Evolutionary conservation across 2,113 vertebrate species (phyloP).

Genomic region (Eleginops maclovinus): DNA sequence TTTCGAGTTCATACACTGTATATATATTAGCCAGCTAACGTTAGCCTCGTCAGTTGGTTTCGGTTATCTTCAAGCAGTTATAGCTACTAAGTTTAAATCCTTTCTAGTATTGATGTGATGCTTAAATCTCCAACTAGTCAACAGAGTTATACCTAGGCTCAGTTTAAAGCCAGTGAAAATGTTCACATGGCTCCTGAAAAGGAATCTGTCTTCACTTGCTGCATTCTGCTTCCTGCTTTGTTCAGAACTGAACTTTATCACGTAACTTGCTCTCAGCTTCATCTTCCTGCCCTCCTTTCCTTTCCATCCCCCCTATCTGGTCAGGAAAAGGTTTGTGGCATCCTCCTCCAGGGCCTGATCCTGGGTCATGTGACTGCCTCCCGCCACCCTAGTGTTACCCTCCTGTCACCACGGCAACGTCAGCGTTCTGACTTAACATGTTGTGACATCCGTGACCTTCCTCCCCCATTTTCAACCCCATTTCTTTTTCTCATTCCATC

Average conservation of each 20-base stretch:
- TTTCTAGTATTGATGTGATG: neutral
- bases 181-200: neutral
- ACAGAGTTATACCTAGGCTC: neutral
- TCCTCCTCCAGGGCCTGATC: constrained; percentile 53
- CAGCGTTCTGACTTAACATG: constrained; percentile 68
- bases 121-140: neutral
- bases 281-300: constrained; percentile 29
- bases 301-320: constrained; percentile 22
- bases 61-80: neutral
- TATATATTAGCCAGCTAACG: neutral
- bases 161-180: neutral
- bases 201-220: constrained; percentile 26
- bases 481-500: constrained; percentile 46
- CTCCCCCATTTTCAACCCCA: constrained; percentile 33
- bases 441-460: constrained; percentile 67
- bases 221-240: neutral
- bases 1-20: neutral
- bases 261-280: constrained; percentile 14
- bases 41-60: neutral
- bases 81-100: neutral
- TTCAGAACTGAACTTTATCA: neutral
- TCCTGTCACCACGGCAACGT: constrained; percentile 65
- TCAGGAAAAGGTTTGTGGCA: constrained; percentile 47
- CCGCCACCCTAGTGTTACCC: constrained; percentile 55
- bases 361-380: constrained; percentile 69